Base-by-base conservation (phyloP, 2,888 invertebrate species). In the Drosophila crucigera region DNA sequence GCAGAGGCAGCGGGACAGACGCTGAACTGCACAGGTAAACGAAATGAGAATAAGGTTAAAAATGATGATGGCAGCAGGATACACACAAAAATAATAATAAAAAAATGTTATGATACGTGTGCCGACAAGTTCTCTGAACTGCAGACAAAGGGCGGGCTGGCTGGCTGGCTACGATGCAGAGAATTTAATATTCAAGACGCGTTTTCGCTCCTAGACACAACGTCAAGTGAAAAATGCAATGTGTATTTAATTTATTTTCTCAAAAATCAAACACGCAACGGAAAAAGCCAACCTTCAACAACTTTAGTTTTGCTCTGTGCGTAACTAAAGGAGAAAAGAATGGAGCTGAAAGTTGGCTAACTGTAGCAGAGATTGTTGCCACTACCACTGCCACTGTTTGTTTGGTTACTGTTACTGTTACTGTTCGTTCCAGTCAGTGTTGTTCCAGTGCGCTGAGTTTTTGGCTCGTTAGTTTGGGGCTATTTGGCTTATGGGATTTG, bases 401-500 rank as follows among this genome's bases (percentile, higher is more conserved):
- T 22, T 43, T 43, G 22, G 50, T 16, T 41, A 25, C 11, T 68
- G 47, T 25, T 70, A 41, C 22, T 70, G 54, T 33, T 56, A 43
- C 11, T 63, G 72, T 25, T 30, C 71, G 33, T 47, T 49, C 52
- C 30, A 56, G 43, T 59, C 28, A 28, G 63, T 78, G 35, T 72
- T 60, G 82, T 84, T 85, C 90, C 89, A 90, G 74, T 86, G 85
- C 78, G 89, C 78, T 85, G 85, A 78, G 72, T 83, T 88, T 72
- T 85, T 72, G 71, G 81, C 78, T 85, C 83, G 89, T 88, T 85
- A 89, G 89, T 84, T 84, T 86, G 71, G 75, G 82, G 86, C 83
- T 78, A 78, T 86, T 83, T 85, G 81, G 71, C 66, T 81, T 86
- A 30, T 63, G 68, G 73, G 83, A 80, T 88, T 83, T 88, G 82